Conservation (phyloP, 2,888 invertebrate species). For the Drosophila anomalata region DNA sequence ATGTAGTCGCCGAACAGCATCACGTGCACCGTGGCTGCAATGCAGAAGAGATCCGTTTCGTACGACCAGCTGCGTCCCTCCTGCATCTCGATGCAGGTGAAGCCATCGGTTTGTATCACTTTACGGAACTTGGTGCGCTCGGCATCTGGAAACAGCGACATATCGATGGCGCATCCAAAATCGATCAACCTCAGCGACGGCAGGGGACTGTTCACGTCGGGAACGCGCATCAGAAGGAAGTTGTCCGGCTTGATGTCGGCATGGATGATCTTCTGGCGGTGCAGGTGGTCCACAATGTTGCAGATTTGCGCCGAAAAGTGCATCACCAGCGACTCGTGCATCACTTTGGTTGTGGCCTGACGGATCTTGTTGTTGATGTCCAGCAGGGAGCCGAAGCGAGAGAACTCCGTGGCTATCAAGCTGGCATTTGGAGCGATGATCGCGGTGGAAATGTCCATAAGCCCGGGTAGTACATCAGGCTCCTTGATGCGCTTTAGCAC, state of each 20-base stretch:
- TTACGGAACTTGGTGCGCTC: conserved; percentile 89
- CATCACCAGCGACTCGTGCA: conserved; percentile 90
- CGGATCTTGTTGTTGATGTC: conserved; percentile 91
- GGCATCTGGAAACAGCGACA: conserved; percentile 92
- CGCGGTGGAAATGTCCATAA: conserved; percentile 92
- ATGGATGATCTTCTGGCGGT: conserved; percentile 95
- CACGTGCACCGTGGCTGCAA: conserved; percentile 95
- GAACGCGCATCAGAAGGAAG: conserved; percentile 90
- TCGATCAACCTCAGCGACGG: conserved; percentile 95
- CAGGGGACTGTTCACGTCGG: conserved; percentile 87
- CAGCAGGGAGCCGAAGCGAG: conserved; percentile 92
- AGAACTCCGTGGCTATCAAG: conserved; percentile 92
- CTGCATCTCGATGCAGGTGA: conserved; percentile 96
- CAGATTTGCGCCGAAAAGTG: conserved; percentile 94
- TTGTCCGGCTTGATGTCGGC: conserved; percentile 99
- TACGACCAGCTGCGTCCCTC: conserved; percentile 96
- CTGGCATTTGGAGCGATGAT: conserved; percentile 93
- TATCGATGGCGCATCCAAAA: conserved; percentile 97
- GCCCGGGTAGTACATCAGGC: conserved; percentile 86
- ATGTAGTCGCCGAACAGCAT: conserved; percentile 96
- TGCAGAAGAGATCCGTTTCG: conserved; percentile 96
- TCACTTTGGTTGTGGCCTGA: conserved; percentile 89
- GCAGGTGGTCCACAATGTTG: conserved; percentile 92
- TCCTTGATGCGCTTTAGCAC: conserved; percentile 82
- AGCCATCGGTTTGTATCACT: conserved; percentile 92